A percentile compares a stretch with the other conserved stretches of the same genome.
Conservation (phyloP, 30 jellyfish, hydroid and myxozoan species). For the Turritopsis rubra region DNA sequence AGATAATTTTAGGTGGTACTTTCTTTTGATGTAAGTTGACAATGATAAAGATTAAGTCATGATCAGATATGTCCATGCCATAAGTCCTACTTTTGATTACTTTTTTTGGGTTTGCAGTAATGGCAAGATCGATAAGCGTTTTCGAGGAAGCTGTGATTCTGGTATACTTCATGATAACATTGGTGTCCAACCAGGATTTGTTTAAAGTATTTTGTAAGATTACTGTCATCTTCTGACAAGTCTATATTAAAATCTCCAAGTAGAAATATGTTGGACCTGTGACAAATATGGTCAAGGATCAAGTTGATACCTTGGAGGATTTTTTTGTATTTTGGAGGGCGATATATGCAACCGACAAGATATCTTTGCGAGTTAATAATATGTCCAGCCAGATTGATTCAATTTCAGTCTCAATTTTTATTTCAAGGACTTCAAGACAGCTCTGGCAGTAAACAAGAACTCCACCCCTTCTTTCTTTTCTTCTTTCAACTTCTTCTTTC, state of each 20-base stretch:
- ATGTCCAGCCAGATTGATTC: background rate
- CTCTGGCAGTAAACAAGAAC: background rate
- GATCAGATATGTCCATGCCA: background rate
- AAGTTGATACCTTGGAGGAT: background rate
- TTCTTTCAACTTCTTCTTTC: background rate
- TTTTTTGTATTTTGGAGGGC: constrained; percentile 11
- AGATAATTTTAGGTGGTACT: background rate
- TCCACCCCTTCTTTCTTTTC: background rate
- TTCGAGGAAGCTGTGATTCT: constrained; percentile 3
- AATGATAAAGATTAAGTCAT: background rate
- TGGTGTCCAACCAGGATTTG: background rate
- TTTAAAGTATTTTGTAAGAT: background rate
- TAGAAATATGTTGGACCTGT: background rate
- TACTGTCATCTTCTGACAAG: background rate
- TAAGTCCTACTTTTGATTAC: background rate
- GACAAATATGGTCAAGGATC: background rate
- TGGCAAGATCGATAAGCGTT: background rate
- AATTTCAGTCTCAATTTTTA: background rate
- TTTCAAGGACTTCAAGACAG: background rate
- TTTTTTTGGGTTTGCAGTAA: constrained; percentile 1
- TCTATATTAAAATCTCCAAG: constrained; percentile 11
- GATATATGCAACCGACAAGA: background rate
- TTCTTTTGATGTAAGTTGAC: background rate
- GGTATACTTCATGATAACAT: background rate
- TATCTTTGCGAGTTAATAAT: background rate